Base-by-base conservation (phyloP, 2,797 vertebrate genomes). In the Parauchenoglanis punctatus region DNA sequence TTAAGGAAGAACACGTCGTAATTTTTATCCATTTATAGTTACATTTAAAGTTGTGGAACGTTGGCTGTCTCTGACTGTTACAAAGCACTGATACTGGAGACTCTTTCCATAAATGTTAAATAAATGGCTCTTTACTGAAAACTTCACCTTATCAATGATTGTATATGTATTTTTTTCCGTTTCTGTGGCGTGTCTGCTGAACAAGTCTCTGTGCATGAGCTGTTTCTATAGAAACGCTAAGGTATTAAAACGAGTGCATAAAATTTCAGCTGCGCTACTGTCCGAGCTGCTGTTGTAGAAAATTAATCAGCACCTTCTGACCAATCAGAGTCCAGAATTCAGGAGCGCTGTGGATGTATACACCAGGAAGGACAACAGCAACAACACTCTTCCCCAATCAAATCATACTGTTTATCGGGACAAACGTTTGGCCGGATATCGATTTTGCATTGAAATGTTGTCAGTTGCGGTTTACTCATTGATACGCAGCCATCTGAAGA, bases 401-500 rank as follows among this genome's bases (percentile, higher is more conserved):
- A 35, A 6, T 81, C 20, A 7, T 28, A 12, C 11, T 11, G 56
- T 40, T 40, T 7, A 25, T 15, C 11, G 6, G 20, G 81, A 28
- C 58, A 0, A 54, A 28, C 20, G 5, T 83, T 83, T 31, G 46
- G n/a, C 81, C n/a, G 46, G 63, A 83, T 83, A 13, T 52, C 20
- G n/a, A 13, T 52, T 68, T 68, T 35, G 59, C 40, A 46, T n/a
- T 81, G 35, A 81, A 46, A 63, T 3, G 20, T 23, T 4, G 46
- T 4, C 4, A 70, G 46, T 35, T 20, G 2, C 31, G 7, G 49
- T 83, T 56, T 1, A 31, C 20, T 70, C 81, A 54, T 56, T 83
- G 81, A 83, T 83, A 35, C 1, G 63, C 12, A 84, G 73, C 67
- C 72, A 77, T 58, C 82, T 87, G 86, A 86, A 67, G 61, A 56